These are phyloP conservation scores for Acromyrmex heyeri DNA, from an alignment of 1,140 invertebrate species.

Conservation along the genomic window DNA sequence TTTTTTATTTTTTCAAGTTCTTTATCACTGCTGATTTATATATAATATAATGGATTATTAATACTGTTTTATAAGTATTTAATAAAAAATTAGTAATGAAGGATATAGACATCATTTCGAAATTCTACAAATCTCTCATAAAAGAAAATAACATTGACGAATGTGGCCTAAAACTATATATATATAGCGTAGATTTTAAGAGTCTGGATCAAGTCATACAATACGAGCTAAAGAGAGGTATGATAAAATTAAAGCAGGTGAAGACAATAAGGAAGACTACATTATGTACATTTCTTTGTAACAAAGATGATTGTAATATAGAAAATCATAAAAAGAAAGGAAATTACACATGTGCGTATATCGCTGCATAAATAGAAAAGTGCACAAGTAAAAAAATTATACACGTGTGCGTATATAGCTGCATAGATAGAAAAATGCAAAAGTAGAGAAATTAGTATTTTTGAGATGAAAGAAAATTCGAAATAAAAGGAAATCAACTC, in stretches of 20 bases:
- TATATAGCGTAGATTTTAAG: constrained; percentile 99
- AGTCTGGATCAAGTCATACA: constrained; percentile 94
- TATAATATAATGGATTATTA: constrained; percentile 99
- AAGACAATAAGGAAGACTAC: constrained; percentile 96
- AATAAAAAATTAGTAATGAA: constrained; percentile 98
- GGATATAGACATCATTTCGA: constrained; percentile 99
- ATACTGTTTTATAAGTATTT: constrained; percentile 99
- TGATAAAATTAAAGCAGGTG: constrained; percentile 91
- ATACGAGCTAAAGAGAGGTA: constrained; percentile 89
- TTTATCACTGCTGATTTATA: constrained; percentile 99
- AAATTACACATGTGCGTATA: not conserved
- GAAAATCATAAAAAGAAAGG: not conserved
- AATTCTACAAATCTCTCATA: constrained; percentile 99
- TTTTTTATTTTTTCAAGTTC: constrained; percentile 89
- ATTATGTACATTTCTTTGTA: constrained; percentile 87
- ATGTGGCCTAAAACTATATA: constrained; percentile 97
- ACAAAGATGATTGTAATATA: not conserved
- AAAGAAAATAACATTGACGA: constrained; percentile 99
- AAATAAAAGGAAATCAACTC: too few relatives aligned
- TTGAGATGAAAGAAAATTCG: too few relatives aligned
- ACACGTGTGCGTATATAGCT: too few relatives aligned
- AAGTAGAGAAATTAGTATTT: too few relatives aligned
- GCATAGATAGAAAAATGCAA: too few relatives aligned
- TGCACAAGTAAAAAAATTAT: too few relatives aligned
- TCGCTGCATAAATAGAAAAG: too few relatives aligned